Evolutionary conservation across 2,888 invertebrate species (phyloP).

Genomic region (Myopa tessellatipennis): DNA sequence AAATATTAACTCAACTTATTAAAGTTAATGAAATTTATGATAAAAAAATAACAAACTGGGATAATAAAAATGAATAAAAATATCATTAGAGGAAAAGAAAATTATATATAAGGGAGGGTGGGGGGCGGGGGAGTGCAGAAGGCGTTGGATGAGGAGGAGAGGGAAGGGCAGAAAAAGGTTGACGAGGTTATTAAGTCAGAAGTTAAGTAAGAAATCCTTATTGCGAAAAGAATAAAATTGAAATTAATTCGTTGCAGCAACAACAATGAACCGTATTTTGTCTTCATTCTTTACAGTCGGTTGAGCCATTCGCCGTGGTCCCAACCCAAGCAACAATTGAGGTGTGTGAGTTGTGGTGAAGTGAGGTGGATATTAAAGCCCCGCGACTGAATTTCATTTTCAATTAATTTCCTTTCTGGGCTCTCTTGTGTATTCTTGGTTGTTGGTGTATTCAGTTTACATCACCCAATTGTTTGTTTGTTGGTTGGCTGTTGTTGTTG

Average conservation of each 20-base stretch:
- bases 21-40: too few species aligned
- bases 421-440: background rate
- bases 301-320: background rate
- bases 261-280: background rate
- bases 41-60: too few species aligned
- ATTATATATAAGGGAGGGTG: background rate
- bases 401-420: slow-evolving; percentile 2
- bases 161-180: too few species aligned
- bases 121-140: too few species aligned
- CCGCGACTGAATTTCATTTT: slow-evolving; percentile 18
- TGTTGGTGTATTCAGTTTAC: too few species aligned
- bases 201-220: background rate
- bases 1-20: too few species aligned
- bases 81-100: background rate
- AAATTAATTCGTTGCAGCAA: background rate
- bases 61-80: background rate
- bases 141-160: too few species aligned
- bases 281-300: background rate
- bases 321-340: too few species aligned
- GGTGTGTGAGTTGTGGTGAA: too few species aligned
- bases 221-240: background rate
- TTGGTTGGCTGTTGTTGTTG: background rate
- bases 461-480: slow-evolving; percentile 3
- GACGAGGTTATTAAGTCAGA: too few species aligned
- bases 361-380: background rate